A percentile compares a stretch with the other conserved stretches of the same genome.
These are phyloP conservation scores for Drosophila dives DNA, from an alignment of 2,888 invertebrate genomes.

Conservation along the genomic window DNA sequence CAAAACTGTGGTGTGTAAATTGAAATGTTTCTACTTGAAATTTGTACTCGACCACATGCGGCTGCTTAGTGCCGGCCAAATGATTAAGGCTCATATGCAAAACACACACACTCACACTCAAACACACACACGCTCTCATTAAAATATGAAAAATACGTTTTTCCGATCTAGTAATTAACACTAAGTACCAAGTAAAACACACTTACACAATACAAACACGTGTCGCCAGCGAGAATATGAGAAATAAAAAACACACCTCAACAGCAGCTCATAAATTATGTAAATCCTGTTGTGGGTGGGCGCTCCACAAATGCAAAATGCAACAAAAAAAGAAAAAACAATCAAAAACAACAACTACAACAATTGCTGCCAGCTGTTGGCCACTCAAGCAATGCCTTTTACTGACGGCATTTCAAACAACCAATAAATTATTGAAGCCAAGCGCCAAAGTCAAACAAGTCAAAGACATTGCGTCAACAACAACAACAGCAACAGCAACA, in stretches of 20 bases:
- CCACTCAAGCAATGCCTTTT: conserved; percentile 72
- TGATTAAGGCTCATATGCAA: conserved; percentile 49
- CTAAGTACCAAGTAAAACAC: conserved; percentile 25
- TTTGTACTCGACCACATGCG: conserved; percentile 63
- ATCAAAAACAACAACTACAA: conserved; percentile 4
- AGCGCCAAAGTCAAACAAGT: conserved; percentile 73
- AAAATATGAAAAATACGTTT: conserved; percentile 54
- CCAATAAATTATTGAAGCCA: conserved; percentile 77
- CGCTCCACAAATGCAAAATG: conserved; percentile 51
- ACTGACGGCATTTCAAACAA: conserved; percentile 71
- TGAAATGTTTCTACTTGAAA: conserved; percentile 58
- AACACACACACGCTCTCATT: conserved; percentile 45
- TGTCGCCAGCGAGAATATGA: conserved; percentile 34
- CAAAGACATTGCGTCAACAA: conserved; percentile 64
- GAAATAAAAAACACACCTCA: neutral
- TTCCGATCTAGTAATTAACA: conserved; percentile 49
- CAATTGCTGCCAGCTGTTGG: conserved; percentile 58
- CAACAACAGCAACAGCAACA: conserved; percentile 9
- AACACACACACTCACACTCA: conserved; percentile 7
- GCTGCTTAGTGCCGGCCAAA: conserved; percentile 64
- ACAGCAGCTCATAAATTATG: conserved; percentile 50
- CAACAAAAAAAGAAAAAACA: conserved; percentile 1
- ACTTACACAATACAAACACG: conserved; percentile 29
- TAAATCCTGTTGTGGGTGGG: conserved; percentile 60
- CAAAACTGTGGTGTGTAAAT: conserved; percentile 55